Base-by-base conservation (phyloP, 2,113 vertebrate genomes). In the Syngnathoides biaculeatus region DNA sequence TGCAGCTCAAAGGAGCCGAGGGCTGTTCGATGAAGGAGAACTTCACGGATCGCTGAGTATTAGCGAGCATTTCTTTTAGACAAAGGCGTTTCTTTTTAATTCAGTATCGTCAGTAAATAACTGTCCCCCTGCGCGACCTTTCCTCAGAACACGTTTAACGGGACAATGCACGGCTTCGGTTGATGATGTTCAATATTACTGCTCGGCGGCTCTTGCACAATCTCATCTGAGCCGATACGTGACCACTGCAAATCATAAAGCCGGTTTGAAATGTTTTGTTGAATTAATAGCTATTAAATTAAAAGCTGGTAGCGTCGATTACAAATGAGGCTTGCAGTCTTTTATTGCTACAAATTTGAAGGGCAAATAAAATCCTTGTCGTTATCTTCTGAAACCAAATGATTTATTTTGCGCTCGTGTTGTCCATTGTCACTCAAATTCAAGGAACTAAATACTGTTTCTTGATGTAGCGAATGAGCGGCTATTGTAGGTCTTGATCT, bases 1-100 rank as follows among this genome's bases (percentile, higher is more conserved):
- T 84, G 82, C 80, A 77, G 78, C 78, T 83, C 72, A 72, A 64
- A 82, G 79, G n/a, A 77, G 66, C 58, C 6, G 38, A 40, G 55
- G 72, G 48, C 67, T 72, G 63, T 79, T 74, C 65, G 26, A 61
- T 77, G 73, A 76, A 53, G 73, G 71, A 69, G 72, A 71, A 43
- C 72, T 77, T 85, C 77, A 75, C 62, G 81, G 79, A 75, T 84
- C 67, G 71, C 35, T 14, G 59, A 13, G 59, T 39, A 20, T 39
- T 39, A 27, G 5, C 8, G 48, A 52, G 26, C 9, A 4, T 5
- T 26, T 55, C 19, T 43, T 55, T 53, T 4, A 56, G 27, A 30
- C 55, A 17, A 60, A 39, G 17, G 2, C 11, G 8, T 39, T 60
- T 57, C 12, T n/a, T 60, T n/a, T 22, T n/a, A 22, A 40, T 22